Evolutionary conservation across 1,140 invertebrate species (phyloP).

Genomic region (Drosophila baimaii): DNA sequence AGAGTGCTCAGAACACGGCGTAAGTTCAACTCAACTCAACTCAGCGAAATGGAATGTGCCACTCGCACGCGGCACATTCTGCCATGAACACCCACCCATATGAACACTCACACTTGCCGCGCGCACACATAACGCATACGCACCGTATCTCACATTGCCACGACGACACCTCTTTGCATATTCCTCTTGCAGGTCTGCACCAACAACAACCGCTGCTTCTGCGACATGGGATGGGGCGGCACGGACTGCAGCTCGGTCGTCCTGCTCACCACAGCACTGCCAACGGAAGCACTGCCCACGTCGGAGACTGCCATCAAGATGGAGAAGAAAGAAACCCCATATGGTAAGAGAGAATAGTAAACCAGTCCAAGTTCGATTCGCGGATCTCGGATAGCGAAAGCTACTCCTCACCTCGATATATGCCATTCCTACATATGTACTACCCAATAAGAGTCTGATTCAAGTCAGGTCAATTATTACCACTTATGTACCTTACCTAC

Average conservation of each 20-base stretch:
- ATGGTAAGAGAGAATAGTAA: conserved; percentile 88
- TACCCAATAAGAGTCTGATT: conserved; percentile 30
- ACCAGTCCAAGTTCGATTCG: conserved; percentile 10
- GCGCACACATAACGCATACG: conserved; percentile 10
- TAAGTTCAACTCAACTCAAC: conserved; percentile 85
- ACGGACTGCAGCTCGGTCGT: conserved; percentile 93
- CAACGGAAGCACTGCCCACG: conserved; percentile 85
- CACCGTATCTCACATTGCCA: conserved; percentile 21
- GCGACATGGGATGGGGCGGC: conserved; percentile 94
- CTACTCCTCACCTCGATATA: background rate
- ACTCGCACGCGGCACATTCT: conserved; percentile 17
- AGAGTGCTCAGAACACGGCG: conserved; percentile 97
- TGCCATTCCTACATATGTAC: background rate
- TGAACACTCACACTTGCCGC: conserved; percentile 4
- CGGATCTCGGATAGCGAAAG: conserved; percentile 3
- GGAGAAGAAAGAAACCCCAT: conserved; percentile 94
- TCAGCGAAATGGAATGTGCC: conserved; percentile 24
- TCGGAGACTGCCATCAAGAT: conserved; percentile 87
- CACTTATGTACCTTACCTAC: background rate
- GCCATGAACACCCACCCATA: conserved; percentile 10
- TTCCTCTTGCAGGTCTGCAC: conserved; percentile 91
- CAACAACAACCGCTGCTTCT: conserved; percentile 96
- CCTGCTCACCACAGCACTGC: conserved; percentile 87
- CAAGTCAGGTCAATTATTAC: conserved; percentile 16
- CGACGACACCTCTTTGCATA: conserved; percentile 26